Base-by-base conservation (phyloP, 1,140 invertebrate genomes). In the Prorops nasuta region DNA sequence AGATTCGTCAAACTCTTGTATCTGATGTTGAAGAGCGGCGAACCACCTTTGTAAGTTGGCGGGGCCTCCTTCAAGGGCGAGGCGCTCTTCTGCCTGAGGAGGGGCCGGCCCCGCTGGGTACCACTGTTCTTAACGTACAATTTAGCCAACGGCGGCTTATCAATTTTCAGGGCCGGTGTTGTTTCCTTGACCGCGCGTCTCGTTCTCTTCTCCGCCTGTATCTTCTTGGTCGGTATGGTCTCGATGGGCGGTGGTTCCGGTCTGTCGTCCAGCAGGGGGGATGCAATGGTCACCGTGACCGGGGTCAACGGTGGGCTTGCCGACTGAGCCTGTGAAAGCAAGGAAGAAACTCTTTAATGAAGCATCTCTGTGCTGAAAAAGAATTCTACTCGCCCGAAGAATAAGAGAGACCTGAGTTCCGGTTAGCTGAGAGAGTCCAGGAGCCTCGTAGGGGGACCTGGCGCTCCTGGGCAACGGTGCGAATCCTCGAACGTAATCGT, bases 401-500 rank as follows among this genome's bases (percentile, higher is more conserved):
- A n/a, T n/a, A n/a, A n/a, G n/a, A n/a, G n/a, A n/a, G n/a, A n/a
- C n/a, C n/a, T n/a, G n/a, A n/a, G n/a, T n/a, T n/a, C n/a, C n/a
- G n/a, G n/a, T n/a, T n/a, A 56, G 9, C 14, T 34, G 48, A 44
- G 22, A 39, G 44, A 50, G 19, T 53, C 41, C 4, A n/a, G 66
- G 66, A 35, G 63, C 73, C 22, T 82, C 81, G 60, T 86, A 88
- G 1, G 84, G 84, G 1, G 85, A 84, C 50, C 86, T 83, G 19
- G 90, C 81, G 64, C 83, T 89, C 69, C 92, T 92, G 0, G 92
- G 91, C 21, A 95, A 78, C 0, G 92, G 91, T 10, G 90, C 90
- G 62, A 95, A 90, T 0, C 94, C 94, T 37, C 94, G 80, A 0
- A 98, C 92, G 69, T 96, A 97, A 67, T 94, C 92, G 71, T 98